Conservation (phyloP, 1,140 invertebrate species). For the Triops cancriformis region DNA sequence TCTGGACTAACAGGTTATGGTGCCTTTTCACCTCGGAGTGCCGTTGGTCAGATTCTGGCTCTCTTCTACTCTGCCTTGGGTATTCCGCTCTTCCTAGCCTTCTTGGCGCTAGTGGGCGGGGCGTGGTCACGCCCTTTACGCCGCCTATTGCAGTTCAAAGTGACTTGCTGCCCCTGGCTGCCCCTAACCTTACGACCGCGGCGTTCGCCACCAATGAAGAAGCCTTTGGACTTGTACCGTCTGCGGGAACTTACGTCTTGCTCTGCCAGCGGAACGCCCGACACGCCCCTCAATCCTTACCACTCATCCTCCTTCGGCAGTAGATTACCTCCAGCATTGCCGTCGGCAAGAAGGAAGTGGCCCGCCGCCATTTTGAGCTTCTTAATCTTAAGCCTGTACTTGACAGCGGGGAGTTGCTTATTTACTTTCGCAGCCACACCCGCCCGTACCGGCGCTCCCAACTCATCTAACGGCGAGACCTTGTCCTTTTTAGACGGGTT, state of each 20-base stretch:
- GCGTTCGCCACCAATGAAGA: not conserved
- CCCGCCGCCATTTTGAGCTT: not conserved
- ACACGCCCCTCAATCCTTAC: not conserved
- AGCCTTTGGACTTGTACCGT: not conserved
- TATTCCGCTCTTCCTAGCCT: not conserved
- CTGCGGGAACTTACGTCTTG: not conserved
- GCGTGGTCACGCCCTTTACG: constrained; percentile 4
- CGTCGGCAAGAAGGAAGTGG: not conserved
- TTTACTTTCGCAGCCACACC: not conserved
- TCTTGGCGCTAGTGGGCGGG: not conserved
- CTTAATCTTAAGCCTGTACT: not conserved
- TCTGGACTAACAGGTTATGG: not conserved
- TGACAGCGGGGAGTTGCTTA: not conserved
- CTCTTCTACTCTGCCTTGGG: not conserved
- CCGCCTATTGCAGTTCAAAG: not conserved
- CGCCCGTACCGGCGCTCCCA: not conserved
- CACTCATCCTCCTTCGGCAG: not conserved
- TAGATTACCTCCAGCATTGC: not conserved
- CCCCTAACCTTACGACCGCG: not conserved
- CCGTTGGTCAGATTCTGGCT: not conserved
- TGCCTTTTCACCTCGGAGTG: not conserved
- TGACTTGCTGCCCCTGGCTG: not conserved
- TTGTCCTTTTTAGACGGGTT: not conserved
- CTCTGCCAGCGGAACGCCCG: not conserved
- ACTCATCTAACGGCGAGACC: not conserved